Base-by-base conservation (phyloP, 2,888 invertebrate genomes). In the Drosophila formosana region DNA sequence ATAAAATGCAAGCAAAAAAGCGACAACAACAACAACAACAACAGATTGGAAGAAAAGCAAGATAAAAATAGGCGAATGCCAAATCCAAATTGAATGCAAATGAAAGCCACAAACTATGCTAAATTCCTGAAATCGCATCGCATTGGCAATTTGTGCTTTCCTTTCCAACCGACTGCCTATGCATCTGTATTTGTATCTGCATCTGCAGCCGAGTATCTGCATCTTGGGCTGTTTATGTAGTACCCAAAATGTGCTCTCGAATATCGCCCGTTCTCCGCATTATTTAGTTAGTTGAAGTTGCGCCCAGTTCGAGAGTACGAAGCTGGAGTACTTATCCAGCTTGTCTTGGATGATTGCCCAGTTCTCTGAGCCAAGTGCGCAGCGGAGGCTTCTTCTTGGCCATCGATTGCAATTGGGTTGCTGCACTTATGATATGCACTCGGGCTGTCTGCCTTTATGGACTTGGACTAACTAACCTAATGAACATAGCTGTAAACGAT, bases 81-180 rank as follows among this genome's bases (percentile, higher is more conserved):
- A 85, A 88, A 75, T 82, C 81, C 82, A 90, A 90, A 90, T 90
- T 91, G 90, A 90, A 90, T 90, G 90, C 90, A 90, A 90, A 90
- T 90, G 90, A 91, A 91, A 90, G 89, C 88, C 87, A 85, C 88
- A 86, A 88, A 86, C 86, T 87, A 88, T 86, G 87, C 81, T 87
- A 79, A 89, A 90, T 90, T 90, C 90, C 84, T 89, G 80, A 89
- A 90, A 90, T 90, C 87, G 90, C 89, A 84, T 82, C 85, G 88
- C 78, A 86, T 88, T 83, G 83, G 86, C 88, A 85, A 85, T 85
- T 85, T 85, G 83, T 87, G 87, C 88, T 89, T 85, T 80, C 82
- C 87, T 85, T 84, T 83, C 66, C 73, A 64, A 66, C 69, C 53
- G 58, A 64, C 57, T 45, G 37, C 32, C 32, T 46, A 13, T 28